A percentile compares a stretch with the other conserved stretches of the same genome.
Conservation (phyloP, 2,113 vertebrate genomes). For the Tinamus guttatus region DNA sequence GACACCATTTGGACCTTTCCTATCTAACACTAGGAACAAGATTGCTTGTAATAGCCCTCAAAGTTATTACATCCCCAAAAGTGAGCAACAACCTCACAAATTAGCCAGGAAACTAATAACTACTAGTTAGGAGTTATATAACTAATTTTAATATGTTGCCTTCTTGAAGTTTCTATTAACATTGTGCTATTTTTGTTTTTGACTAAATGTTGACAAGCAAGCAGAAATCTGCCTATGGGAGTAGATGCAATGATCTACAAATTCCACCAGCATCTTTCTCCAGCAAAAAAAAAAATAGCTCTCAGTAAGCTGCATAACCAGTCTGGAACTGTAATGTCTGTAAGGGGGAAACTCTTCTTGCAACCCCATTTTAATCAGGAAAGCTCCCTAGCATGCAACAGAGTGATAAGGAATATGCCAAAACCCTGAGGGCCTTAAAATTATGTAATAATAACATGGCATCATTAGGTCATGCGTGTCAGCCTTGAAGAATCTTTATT, state of each 20-base stretch:
- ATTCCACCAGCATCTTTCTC: background rate
- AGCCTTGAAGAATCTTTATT: background rate
- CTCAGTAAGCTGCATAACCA: background rate
- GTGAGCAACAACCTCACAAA: too few relatives aligned
- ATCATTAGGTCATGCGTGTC: background rate
- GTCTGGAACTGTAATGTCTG: background rate
- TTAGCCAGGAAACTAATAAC: too few relatives aligned
- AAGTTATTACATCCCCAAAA: background rate
- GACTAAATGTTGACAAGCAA: background rate
- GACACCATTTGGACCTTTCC: background rate
- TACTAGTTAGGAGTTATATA: too few relatives aligned
- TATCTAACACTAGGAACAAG: background rate
- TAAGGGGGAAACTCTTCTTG: background rate
- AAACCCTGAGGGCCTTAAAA: background rate
- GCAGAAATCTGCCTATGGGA: background rate
- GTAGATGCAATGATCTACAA: fast-evolving
- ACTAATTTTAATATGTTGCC: background rate
- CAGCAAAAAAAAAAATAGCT: background rate
- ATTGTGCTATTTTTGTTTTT: background rate
- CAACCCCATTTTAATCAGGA: background rate
- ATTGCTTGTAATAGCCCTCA: too few relatives aligned
- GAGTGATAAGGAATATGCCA: background rate
- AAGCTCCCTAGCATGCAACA: background rate
- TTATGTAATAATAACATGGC: background rate
- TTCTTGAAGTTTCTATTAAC: background rate